phyloP scores from a whole-genome alignment of 2,888 invertebrate genomes.

The Ormyrus thymus region DNA sequence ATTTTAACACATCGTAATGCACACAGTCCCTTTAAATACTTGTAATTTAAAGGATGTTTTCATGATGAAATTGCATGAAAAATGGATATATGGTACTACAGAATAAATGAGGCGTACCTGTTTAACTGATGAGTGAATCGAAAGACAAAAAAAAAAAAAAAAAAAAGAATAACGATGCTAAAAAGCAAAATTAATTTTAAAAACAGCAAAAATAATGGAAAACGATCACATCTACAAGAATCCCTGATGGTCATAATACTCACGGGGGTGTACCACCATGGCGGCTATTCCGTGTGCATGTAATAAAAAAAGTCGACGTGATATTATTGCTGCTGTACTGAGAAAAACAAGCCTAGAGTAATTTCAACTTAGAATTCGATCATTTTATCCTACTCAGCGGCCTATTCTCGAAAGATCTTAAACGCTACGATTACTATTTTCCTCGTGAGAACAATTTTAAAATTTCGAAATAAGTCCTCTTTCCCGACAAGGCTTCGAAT shows the following conservation, averaged over 20 bases:
- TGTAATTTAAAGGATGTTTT: no score
- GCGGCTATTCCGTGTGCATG: constrained; percentile 79
- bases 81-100: not conserved
- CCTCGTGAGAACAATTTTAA: no score
- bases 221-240: constrained; percentile 33
- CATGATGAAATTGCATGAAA: not conserved
- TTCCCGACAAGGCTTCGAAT: no score
- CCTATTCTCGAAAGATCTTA: no score
- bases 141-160: not conserved
- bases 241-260: constrained; percentile 77
- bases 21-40: no score
- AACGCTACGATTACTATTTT: no score
- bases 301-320: constrained; percentile 45
- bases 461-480: no score
- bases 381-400: no score
- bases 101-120: not conserved
- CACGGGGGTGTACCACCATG: constrained; percentile 96
- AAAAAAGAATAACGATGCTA: not conserved
- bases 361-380: no score
- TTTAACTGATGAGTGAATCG: constrained; percentile 5
- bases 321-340: constrained; percentile 34
- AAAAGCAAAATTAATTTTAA: no score
- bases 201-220: constrained; percentile 5
- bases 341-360: constrained; percentile 17
- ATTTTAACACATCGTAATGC: no score